Evolutionary conservation across 2,888 invertebrate genomes (phyloP), one percentile per base, ranked within the genome.

Genomic region (Sinelater perroti): DNA sequence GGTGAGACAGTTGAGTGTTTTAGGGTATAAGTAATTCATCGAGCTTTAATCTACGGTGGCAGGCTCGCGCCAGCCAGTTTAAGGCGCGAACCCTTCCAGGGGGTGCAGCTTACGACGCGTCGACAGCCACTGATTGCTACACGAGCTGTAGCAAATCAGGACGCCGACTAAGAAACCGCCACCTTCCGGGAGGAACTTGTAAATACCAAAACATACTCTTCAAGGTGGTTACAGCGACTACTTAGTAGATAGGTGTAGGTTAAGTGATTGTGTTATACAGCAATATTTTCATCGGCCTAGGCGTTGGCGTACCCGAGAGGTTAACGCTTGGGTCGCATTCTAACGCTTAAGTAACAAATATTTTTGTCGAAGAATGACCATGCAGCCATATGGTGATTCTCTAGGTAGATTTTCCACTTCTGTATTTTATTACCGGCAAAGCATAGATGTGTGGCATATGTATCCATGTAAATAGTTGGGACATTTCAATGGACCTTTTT

Each of bases 361-460:
- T 21, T 30, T 44, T 51, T 42, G 16, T 51, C 17, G 28, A 62
- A 62, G 64, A 65, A 60, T 60, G 60, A 63, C 66, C 72, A 75
- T 71, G 61, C 77, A 77, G 76, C 76, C 76, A 76, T 72, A 72
- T 75, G 72, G 68, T 67, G n/a, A 24, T 14, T 14, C 14, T 40
- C 24, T n/a, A 10, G n/a, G 5, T 24, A 24, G 4, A 7, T 13
- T 36, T 17, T 36, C 11, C 18, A 16, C 14, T 36, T 18, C 36
- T 36, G 4, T 3, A 36, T 36, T 16, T 36, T 36, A 36, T 30
- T 26, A 26, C 6, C 3, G 8, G 17, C n/a, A n/a, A n/a, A n/a
- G n/a, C n/a, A n/a, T n/a, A n/a, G n/a, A n/a, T n/a, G n/a, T n/a
- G n/a, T n/a, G n/a, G n/a, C n/a, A n/a, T n/a, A n/a, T n/a, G n/a